Percentiles rank a stretch among this genome's conserved stretches.
These are phyloP conservation scores for Merodon equestris DNA, from an alignment of 2,888 invertebrate species.

Conservation along the genomic window DNA sequence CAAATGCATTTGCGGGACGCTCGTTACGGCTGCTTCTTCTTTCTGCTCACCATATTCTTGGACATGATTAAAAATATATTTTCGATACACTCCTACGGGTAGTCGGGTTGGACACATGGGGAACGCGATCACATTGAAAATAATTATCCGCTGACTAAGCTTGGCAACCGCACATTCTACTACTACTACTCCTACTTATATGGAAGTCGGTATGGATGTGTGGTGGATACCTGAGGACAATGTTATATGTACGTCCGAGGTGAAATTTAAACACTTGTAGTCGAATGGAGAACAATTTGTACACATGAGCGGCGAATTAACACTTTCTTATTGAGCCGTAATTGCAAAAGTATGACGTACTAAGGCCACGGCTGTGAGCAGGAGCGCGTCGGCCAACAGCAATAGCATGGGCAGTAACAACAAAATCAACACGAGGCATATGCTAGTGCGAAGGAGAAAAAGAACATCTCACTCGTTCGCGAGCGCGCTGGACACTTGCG, in stretches of 20 bases:
- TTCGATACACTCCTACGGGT: not conserved
- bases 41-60: constrained; percentile 22
- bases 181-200: too few species aligned
- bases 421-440: too few species aligned
- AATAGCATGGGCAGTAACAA: too few species aligned
- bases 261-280: constrained; percentile 68
- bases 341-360: constrained; percentile 51
- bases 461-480: constrained; percentile 26
- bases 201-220: too few species aligned
- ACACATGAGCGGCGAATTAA: constrained; percentile 68
- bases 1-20: constrained; percentile 60
- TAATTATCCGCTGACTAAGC: constrained; percentile 68
- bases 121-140: constrained; percentile 50
- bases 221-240: too few species aligned
- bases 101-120: constrained; percentile 58
- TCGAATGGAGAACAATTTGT: constrained; percentile 68
- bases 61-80: constrained; percentile 67
- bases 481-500: constrained; percentile 56
- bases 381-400: not conserved
- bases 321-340: constrained; percentile 69
- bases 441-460: too few species aligned
- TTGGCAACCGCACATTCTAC: constrained; percentile 17
- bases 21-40: constrained; percentile 60
- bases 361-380: constrained; percentile 7
- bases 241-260: constrained; percentile 42